phyloP scores from a whole-genome alignment of 2,797 vertebrate genomes.

The Sebastes cheni region DNA sequence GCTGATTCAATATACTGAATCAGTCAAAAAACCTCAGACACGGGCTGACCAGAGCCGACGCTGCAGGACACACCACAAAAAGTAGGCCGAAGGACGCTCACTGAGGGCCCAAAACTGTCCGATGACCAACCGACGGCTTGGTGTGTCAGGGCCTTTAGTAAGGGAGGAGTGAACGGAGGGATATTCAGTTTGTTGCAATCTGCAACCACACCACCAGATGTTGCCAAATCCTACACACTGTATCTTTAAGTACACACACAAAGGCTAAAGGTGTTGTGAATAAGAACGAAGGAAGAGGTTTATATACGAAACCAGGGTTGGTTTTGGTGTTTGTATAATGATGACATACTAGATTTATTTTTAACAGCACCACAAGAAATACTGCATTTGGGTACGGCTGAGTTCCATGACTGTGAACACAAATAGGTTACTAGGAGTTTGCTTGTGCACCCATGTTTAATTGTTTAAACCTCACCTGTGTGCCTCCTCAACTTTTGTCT shows the following conservation, averaged over 20 bases:
- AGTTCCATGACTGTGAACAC: not conserved
- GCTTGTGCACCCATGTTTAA: not conserved
- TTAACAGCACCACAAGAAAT: not conserved
- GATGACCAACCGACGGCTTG: too few species aligned
- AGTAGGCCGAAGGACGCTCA: too few species aligned
- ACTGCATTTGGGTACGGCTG: not conserved
- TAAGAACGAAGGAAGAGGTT: not conserved
- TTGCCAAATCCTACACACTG: not conserved
- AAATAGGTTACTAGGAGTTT: not conserved
- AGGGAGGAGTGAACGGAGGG: too few species aligned
- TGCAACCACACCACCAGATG: too few species aligned
- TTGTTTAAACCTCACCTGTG: not conserved
- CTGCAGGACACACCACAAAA: too few species aligned
- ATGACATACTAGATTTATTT: not conserved
- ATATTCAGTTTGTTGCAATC: too few species aligned
- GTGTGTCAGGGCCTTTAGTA: too few species aligned
- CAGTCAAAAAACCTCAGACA: too few species aligned
- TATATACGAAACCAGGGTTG: not conserved
- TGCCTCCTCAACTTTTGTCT: not conserved
- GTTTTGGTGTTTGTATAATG: not conserved
- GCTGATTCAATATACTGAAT: too few species aligned
- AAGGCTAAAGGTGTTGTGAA: not conserved
- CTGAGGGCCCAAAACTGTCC: too few species aligned
- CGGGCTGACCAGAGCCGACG: too few species aligned
- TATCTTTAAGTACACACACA: not conserved